Base-by-base conservation (phyloP, 92 coral and sea anemone genomes). In the Heliopora coerulea region DNA sequence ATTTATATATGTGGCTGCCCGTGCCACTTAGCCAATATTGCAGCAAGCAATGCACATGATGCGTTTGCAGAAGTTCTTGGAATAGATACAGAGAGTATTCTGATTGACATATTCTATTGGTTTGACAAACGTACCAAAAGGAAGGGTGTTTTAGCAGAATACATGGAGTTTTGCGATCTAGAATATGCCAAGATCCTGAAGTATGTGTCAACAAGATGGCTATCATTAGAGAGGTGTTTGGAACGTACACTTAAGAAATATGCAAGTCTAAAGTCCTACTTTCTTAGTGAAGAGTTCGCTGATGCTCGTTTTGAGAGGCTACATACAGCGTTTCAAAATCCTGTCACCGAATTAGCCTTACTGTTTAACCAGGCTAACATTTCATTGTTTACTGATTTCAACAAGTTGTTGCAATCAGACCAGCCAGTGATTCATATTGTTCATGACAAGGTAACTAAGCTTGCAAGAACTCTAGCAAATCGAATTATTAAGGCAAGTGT, bases 61-160 rank as follows among this genome's bases (percentile, higher is more conserved):
- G n/a, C n/a, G n/a, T n/a, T n/a, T 12, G 81, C 81, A 32, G 41
- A 61, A 23, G 29, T 76, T 25, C 42, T 46, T 61, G 81, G 49
- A 27, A 31, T 76, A 11, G 62, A 76, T 46, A 61, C 46, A 1
- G 73, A 76, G 49, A 68, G 62, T 76, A n/a, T 76, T 31, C 73
- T 61, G 18, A 76, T 76, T 1, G 81, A 76, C 73, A 34, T 76
- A 61, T 76, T 9, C 21, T 76, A 62, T 46, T 76, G 81, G 81
- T 76, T 76, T 31, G 81, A 76, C n/a, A 76, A 76, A 37, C 61
- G 81, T 44, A 59, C 81, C n/a, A 76, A 76, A 29, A 57, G 81
- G 3, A 76, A 76, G 48, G 81, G 81, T 0, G 60, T 60, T 73
- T 74, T 77, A 20, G 63, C 74, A 27, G 65, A 77, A 49, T 77